A percentile compares a stretch with the other conserved stretches of the same genome.
phyloP scores from a whole-genome alignment of 2,888 invertebrate genomes.

The Adelphocoris suturalis region DNA sequence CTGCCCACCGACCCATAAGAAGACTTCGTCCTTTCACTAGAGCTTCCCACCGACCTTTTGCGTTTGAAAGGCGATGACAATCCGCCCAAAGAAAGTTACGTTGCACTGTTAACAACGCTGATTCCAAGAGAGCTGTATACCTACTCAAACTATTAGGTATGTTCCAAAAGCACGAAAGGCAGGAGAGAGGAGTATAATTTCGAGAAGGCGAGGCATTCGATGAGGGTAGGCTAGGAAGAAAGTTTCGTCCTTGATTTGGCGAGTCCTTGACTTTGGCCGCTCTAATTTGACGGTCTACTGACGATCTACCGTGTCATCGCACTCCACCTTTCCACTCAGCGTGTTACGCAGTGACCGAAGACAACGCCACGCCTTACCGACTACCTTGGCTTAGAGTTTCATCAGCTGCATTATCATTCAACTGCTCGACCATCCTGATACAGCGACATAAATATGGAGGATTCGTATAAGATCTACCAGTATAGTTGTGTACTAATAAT shows the following conservation, averaged over 20 bases:
- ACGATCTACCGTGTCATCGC: conserved; percentile 40
- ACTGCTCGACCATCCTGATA: no score
- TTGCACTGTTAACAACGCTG: conserved; percentile 37
- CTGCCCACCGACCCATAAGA: conserved; percentile 31
- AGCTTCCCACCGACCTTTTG: conserved; percentile 29
- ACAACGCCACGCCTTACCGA: not conserved
- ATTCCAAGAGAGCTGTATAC: not conserved
- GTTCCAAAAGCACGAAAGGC: conserved; percentile 13
- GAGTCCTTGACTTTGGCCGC: conserved; percentile 50
- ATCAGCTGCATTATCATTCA: no score
- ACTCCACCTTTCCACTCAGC: not conserved
- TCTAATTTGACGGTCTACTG: conserved; percentile 3
- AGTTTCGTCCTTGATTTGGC: conserved; percentile 52
- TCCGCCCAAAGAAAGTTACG: conserved; percentile 55
- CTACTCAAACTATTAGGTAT: not conserved
- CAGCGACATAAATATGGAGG: no score
- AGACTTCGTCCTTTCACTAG: conserved; percentile 45
- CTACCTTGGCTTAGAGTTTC: no score
- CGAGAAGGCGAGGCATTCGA: not conserved
- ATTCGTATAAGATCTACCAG: no score
- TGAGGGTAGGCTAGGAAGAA: not conserved
- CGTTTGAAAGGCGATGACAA: not conserved
- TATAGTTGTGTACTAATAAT: no score
- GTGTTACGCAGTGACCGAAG: not conserved
- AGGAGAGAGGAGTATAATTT: conserved; percentile 11